These are phyloP conservation scores for Fukomys damarensis DNA, from an alignment of 2,113 vertebrate genomes.

Conservation along the genomic window DNA sequence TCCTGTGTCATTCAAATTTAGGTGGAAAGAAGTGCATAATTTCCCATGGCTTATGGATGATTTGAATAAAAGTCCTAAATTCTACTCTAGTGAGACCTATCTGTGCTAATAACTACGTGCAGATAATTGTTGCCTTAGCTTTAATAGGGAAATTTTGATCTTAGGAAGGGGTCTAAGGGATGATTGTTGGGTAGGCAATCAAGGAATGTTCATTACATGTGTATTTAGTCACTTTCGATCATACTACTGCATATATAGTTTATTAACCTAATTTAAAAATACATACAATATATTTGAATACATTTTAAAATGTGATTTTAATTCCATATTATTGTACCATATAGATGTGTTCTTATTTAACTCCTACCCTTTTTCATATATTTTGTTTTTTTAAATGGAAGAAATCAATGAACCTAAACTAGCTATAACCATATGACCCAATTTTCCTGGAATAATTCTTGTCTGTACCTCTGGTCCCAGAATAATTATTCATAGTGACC, in stretches of 20 bases:
- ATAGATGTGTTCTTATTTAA: neutral
- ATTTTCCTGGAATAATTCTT: neutral
- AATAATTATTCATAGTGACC: conserved; percentile 8
- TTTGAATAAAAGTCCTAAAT: conserved; percentile 15
- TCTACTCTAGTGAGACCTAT: neutral
- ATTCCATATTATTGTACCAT: neutral
- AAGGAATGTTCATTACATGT: neutral
- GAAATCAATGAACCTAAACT: neutral
- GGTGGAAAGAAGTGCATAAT: neutral
- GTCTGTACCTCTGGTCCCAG: neutral
- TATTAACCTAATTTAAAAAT: conserved; percentile 18
- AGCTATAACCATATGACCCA: neutral
- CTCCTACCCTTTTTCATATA: neutral
- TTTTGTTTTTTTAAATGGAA: neutral
- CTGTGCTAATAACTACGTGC: neutral
- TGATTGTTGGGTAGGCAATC: neutral
- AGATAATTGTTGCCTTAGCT: neutral
- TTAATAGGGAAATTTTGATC: neutral
- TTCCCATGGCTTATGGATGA: neutral
- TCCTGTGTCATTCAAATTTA: neutral
- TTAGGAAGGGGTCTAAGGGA: neutral
- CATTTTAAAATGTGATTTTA: conserved; percentile 39
- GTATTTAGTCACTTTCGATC: neutral
- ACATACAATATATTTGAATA: neutral
- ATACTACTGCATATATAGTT: neutral